Base-by-base conservation (phyloP, 1,140 invertebrate genomes). In the Melipona quadrifasciata region DNA sequence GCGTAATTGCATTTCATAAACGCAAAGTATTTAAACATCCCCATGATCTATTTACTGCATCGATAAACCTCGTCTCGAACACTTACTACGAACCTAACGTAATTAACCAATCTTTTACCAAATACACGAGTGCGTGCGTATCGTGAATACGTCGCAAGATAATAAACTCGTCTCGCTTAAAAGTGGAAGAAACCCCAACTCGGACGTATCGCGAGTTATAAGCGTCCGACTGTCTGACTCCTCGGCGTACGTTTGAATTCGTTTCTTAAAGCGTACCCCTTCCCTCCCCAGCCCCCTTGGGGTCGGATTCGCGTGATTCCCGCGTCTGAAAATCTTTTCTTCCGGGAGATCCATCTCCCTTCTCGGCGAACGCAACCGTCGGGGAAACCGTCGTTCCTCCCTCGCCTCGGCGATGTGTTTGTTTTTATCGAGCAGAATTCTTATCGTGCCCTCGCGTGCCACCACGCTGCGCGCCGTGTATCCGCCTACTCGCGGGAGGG, bases 401-500 rank as follows among this genome's bases (percentile, higher is more conserved):
- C n/a, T 19, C 21, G 34, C 81, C 76, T 34, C 80, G 75, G 78
- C 86, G 73, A 86, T 89, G 83, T 89, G 83, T 89, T 89, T 89
- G 88, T 87, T 89, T 90, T 87, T 87, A 89, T 90, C 89, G 89
- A 89, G 79, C 80, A 82, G 80, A 89, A 89, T 87, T 87, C 86
- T 90, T 90, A 87, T 90, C 88, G 86, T 82, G 68, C 75, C 79
- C 72, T 90, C 85, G 85, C 88, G 89, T 87, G 88, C 78, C 80
- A 76, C 79, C 58, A 58, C 55, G 75, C n/a, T n/a, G 76, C 79
- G 51, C 78, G 3, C 55, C 61, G 77, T 80, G 74, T 61, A 79
- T 68, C 71, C 87, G 76, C 67, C 87, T 58, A 81, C 70, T 51
- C 31, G 6, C 72, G 4, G 34, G 71, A 61, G 24, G n/a, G 24